Evolutionary conservation across 2,888 invertebrate species (phyloP).

Genomic region (Muscina levida): DNA sequence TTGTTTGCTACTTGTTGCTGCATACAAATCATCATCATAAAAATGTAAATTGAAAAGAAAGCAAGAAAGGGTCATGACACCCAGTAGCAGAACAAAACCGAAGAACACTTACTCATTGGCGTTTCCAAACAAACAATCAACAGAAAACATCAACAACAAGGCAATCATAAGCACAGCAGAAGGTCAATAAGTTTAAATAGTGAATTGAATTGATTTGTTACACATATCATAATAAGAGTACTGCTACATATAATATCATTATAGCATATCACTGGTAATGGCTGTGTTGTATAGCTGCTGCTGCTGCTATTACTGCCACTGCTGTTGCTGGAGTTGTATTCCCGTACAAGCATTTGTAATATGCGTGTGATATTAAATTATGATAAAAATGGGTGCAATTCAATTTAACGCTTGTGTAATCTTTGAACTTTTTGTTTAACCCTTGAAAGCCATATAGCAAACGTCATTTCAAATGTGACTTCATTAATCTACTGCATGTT

Average conservation of each 20-base stretch:
- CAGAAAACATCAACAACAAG: neutral
- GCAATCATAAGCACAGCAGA: neutral
- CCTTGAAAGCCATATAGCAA: neutral
- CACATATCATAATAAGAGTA: slow-evolving; percentile 43
- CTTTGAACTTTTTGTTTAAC: slow-evolving; percentile 9
- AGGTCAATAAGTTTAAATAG: slow-evolving; percentile 66
- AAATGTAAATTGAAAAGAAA: neutral
- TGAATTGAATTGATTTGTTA: slow-evolving; percentile 68
- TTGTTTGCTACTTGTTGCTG: neutral
- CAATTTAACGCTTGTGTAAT: neutral
- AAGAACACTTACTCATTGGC: too few relatives aligned
- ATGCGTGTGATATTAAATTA: neutral
- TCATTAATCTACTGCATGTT: neutral
- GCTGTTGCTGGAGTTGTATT: too few relatives aligned
- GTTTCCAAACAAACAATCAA: neutral
- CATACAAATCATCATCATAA: slow-evolving; percentile 20
- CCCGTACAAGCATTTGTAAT: neutral
- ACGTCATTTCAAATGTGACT: neutral
- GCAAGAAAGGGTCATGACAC: slow-evolving; percentile 74
- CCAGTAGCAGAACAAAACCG: slow-evolving; percentile 50
- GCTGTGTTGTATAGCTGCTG: too few relatives aligned
- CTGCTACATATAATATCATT: neutral
- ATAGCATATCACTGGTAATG: too few relatives aligned
- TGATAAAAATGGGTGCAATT: neutral
- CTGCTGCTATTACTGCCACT: too few relatives aligned